Percentiles rank a stretch among this genome's conserved stretches.
These are phyloP conservation scores for Drosophila chauvacae DNA, from an alignment of 1,140 invertebrate species.

Conservation along the genomic window DNA sequence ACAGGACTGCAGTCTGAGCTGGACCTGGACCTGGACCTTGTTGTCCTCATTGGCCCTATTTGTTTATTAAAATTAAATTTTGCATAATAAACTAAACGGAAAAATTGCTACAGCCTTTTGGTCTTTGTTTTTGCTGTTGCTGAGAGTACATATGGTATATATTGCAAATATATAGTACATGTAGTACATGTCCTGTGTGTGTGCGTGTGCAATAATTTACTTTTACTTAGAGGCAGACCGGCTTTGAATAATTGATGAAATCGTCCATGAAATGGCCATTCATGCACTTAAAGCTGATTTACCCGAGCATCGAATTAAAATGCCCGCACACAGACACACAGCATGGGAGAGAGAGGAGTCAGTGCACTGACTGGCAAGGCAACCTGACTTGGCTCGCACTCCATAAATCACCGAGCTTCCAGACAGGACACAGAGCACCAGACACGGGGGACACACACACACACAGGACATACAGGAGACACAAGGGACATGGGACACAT, in stretches of 20 bases:
- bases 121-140: slow-evolving; percentile 14
- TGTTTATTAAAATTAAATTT: slow-evolving; percentile 78
- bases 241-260: slow-evolving; percentile 71
- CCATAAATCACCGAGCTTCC: slow-evolving; percentile 56
- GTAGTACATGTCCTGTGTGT: neutral
- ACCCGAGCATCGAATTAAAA: slow-evolving; percentile 47
- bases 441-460: slow-evolving; percentile 9
- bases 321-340: slow-evolving; percentile 18
- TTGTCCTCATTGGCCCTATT: slow-evolving; percentile 51
- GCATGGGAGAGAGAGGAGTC: neutral
- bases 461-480: slow-evolving; percentile 4
- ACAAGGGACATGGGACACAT: neutral
- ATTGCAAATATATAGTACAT: neutral
- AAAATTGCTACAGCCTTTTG: slow-evolving; percentile 33
- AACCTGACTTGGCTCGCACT: slow-evolving; percentile 33
- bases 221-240: slow-evolving; percentile 26
- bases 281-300: slow-evolving; percentile 67
- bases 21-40: neutral
- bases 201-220: slow-evolving; percentile 34
- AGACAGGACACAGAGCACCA: slow-evolving; percentile 9
- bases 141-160: neutral
- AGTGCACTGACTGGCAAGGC: slow-evolving; percentile 30
- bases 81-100: slow-evolving; percentile 72
- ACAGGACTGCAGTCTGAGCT: slow-evolving; percentile 6
- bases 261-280: slow-evolving; percentile 53